These are phyloP conservation scores for Hofmannophila pseudospretella DNA, from an alignment of 2,888 invertebrate species.

Conservation along the genomic window DNA sequence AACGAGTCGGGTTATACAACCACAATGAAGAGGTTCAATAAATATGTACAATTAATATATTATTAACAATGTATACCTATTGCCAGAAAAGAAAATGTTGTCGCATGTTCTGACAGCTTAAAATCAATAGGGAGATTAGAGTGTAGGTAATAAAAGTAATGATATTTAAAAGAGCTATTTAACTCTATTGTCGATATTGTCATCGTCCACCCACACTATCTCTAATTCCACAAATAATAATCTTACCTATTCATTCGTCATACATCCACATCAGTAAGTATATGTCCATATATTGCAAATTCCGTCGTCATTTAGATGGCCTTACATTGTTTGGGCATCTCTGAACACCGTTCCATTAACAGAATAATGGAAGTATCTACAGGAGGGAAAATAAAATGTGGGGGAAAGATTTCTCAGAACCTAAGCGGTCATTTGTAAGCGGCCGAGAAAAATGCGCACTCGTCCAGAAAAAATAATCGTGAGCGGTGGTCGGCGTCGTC, in stretches of 20 bases:
- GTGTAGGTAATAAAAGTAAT: too few relatives aligned
- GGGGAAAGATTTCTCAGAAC: conserved; percentile 59
- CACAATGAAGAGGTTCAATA: too few relatives aligned
- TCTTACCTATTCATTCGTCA: too few relatives aligned
- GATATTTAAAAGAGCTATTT: conserved; percentile 4
- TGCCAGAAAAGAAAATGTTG: too few relatives aligned
- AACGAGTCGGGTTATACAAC: too few relatives aligned
- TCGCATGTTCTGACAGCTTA: too few relatives aligned
- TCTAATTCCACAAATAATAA: not conserved
- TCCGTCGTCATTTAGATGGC: conserved; percentile 34
- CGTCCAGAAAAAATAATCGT: conserved; percentile 66
- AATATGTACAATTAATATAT: too few relatives aligned
- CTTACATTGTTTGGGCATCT: conserved; percentile 56
- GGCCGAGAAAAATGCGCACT: conserved; percentile 66
- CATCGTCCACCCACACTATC: too few relatives aligned
- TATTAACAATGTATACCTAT: too few relatives aligned
- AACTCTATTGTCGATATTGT: too few relatives aligned
- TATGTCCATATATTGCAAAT: conserved; percentile 28
- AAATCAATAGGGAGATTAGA: too few relatives aligned
- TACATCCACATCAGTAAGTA: not conserved
- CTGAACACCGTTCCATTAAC: conserved; percentile 64
- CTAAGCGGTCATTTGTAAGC: conserved; percentile 71
- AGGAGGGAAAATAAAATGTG: conserved; percentile 60
- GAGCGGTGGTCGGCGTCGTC: conserved; percentile 17
- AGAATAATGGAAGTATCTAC: conserved; percentile 63